Evolutionary conservation across 2,888 invertebrate genomes (phyloP).

Genomic region (Cryptocephalus moraei): DNA sequence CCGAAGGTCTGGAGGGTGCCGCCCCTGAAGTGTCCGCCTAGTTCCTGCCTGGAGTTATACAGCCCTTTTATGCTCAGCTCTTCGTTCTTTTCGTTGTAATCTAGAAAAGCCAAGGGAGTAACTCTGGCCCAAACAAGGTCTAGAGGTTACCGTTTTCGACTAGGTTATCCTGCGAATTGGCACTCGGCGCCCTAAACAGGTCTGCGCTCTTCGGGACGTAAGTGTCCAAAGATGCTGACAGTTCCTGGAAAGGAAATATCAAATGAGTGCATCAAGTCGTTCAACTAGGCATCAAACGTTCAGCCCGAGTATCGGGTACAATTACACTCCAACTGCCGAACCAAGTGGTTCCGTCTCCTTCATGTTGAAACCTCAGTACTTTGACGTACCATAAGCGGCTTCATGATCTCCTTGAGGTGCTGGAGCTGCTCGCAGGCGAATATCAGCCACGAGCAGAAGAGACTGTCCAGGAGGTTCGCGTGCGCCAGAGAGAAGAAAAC

Average conservation of each 20-base stretch:
- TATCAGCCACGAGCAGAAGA: slow-evolving; percentile 78
- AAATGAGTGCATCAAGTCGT: background rate
- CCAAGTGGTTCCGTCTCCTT: no score
- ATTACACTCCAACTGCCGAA: no score
- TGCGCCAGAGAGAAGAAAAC: slow-evolving; percentile 36
- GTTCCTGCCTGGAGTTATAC: slow-evolving; percentile 68
- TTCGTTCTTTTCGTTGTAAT: slow-evolving; percentile 33
- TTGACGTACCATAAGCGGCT: slow-evolving; percentile 57
- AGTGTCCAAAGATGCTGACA: slow-evolving; percentile 72
- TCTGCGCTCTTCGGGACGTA: slow-evolving; percentile 65
- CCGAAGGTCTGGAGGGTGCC: slow-evolving; percentile 58
- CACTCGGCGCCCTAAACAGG: slow-evolving; percentile 51
- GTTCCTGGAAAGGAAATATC: slow-evolving; percentile 39
- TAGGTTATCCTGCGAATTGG: slow-evolving; percentile 28
- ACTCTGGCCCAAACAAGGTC: no score
- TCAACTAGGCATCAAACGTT: no score
- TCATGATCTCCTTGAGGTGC: slow-evolving; percentile 78
- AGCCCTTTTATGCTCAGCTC: slow-evolving; percentile 63
- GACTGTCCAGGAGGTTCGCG: slow-evolving; percentile 54
- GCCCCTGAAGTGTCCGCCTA: slow-evolving; percentile 62
- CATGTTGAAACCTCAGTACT: no score
- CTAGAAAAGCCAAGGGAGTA: slow-evolving; percentile 13
- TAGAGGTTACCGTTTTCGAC: slow-evolving; percentile 23
- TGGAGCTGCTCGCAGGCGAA: slow-evolving; percentile 80
- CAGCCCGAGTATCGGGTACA: no score